These are phyloP conservation scores for Margaritifera margaritifera DNA, from an alignment of 2,888 invertebrate species.

Conservation along the genomic window DNA sequence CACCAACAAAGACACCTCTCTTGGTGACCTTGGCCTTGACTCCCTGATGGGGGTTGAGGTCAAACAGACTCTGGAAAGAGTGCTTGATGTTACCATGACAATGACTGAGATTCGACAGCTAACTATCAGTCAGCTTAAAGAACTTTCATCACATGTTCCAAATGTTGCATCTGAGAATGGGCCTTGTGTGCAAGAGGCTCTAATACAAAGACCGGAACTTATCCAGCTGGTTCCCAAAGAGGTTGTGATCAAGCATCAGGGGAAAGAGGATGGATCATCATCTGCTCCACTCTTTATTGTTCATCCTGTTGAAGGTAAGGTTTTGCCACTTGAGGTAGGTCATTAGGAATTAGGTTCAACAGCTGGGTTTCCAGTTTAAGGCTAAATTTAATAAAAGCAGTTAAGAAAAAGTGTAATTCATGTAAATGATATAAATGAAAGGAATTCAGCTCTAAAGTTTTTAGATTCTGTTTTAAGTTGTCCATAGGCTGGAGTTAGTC, in stretches of 20 bases:
- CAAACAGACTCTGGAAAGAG: conserved; percentile 94
- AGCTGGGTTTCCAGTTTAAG: too few relatives aligned
- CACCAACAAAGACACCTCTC: conserved; percentile 83
- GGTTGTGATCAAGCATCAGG: conserved; percentile 18
- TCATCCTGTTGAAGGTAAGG: conserved; percentile 71
- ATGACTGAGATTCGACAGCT: conserved; percentile 89
- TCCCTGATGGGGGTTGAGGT: conserved; percentile 99
- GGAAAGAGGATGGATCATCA: conserved; percentile 15
- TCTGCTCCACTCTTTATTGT: conserved; percentile 64
- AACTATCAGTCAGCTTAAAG: conserved; percentile 56
- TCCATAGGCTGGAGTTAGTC: too few relatives aligned
- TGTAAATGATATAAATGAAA: too few relatives aligned
- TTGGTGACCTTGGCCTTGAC: conserved; percentile 98
- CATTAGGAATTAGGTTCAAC: too few relatives aligned
- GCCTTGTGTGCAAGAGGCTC: not conserved
- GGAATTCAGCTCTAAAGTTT: too few relatives aligned
- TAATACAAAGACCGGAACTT: not conserved
- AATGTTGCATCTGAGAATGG: conserved; percentile 3
- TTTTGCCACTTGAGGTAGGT: too few relatives aligned
- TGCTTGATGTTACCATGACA: conserved; percentile 90
- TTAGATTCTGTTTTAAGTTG: too few relatives aligned
- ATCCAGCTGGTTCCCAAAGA: not conserved
- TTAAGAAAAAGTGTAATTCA: too few relatives aligned
- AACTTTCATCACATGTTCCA: conserved; percentile 11
- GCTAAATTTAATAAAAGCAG: too few relatives aligned